phyloP scores from a whole-genome alignment of 2,888 invertebrate species.

The Rhagonycha fulva region DNA sequence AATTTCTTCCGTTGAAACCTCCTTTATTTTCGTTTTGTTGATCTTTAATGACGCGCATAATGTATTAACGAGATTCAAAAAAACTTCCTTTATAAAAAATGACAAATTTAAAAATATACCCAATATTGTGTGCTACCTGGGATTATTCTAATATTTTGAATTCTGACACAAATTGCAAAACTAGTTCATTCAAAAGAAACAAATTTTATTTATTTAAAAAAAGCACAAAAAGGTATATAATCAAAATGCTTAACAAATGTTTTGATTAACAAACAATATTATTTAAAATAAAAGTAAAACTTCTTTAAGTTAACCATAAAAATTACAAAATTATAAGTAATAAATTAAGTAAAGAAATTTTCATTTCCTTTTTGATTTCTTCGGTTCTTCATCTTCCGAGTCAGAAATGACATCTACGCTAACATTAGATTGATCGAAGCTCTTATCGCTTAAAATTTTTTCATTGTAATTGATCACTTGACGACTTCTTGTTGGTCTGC shows the following conservation, averaged over 20 bases:
- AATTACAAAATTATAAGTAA: background rate
- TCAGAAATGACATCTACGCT: slow-evolving; percentile 3
- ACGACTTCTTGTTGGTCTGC: slow-evolving; percentile 4
- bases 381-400: slow-evolving; percentile 8
- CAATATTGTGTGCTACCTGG: too few species aligned
- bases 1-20: too few species aligned
- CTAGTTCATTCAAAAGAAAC: too few species aligned
- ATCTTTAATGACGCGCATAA: too few species aligned
- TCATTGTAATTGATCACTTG: slow-evolving; percentile 12
- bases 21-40: too few species aligned
- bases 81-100: too few species aligned
- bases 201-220: too few species aligned
- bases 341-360: background rate
- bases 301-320: background rate
- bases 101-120: too few species aligned
- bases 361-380: background rate
- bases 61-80: too few species aligned
- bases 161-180: too few species aligned
- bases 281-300: background rate
- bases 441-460: background rate
- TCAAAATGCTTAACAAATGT: background rate
- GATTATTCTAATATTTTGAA: too few species aligned
- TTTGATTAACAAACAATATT: background rate
- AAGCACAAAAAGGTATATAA: background rate
- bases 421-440: background rate